Evolutionary conservation across 1,140 invertebrate genomes (phyloP).

Genomic region (Harpegnathos saltator): DNA sequence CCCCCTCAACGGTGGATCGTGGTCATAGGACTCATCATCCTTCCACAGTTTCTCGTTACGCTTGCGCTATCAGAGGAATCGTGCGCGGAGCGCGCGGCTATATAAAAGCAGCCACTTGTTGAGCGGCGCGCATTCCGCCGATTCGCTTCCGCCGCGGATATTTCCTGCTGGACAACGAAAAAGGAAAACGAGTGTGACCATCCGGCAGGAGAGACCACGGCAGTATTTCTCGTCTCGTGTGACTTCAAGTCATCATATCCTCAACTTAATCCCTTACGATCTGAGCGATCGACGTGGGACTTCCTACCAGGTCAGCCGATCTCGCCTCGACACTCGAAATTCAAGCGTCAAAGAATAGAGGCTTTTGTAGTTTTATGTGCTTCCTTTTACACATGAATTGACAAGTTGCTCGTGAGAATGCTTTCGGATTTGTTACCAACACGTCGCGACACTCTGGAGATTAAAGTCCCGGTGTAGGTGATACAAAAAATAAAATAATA

Average conservation of each 20-base stretch:
- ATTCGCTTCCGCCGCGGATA: constrained; percentile 70
- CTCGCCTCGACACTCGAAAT: not conserved
- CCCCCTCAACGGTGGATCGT: constrained; percentile 67
- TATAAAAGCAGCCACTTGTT: constrained; percentile 86
- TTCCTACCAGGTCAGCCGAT: constrained; percentile 47
- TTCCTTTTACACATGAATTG: not conserved
- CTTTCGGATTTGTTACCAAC: not conserved
- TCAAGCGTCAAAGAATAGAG: not conserved
- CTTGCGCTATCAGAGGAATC: constrained; percentile 75
- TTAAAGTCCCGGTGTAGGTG: not conserved
- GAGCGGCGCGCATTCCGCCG: constrained; percentile 82
- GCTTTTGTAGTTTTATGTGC: not conserved
- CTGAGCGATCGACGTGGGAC: constrained; percentile 42
- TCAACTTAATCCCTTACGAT: constrained; percentile 22
- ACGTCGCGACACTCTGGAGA: not conserved
- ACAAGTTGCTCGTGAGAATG: not conserved
- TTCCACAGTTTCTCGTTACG: constrained; percentile 59
- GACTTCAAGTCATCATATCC: constrained; percentile 28
- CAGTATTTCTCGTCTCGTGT: constrained; percentile 37
- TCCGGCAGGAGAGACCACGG: constrained; percentile 20
- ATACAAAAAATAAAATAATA: not conserved
- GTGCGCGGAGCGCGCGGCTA: constrained; percentile 73
- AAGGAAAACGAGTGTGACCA: not conserved
- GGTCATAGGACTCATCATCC: constrained; percentile 43
- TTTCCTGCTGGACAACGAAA: constrained; percentile 57